Conservation (phyloP, 1,140 invertebrate genomes). For the Condylostylus longicornis region DNA sequence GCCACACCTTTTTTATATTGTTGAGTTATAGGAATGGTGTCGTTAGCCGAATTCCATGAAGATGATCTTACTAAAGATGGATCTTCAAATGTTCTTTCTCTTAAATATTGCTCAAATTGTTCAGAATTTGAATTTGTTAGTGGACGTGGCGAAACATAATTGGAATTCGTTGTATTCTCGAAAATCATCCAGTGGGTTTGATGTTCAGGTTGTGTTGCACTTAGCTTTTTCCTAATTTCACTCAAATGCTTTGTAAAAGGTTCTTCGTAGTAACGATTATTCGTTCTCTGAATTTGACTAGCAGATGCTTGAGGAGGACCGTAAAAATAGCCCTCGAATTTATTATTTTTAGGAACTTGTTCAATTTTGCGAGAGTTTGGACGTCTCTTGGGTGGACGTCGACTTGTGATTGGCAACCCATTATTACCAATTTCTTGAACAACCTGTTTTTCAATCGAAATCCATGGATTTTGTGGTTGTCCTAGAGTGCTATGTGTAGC, state of each 20-base stretch:
- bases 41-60: conserved; percentile 7
- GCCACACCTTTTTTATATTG: conserved; percentile 7
- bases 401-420: conserved; percentile 9
- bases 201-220: too few relatives aligned
- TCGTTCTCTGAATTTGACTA: conserved; percentile 7
- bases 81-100: not conserved
- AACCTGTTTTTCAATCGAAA: conserved; percentile 6
- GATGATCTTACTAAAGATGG: conserved; percentile 8
- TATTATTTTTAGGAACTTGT: conserved; percentile 1
- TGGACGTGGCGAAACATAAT: too few relatives aligned
- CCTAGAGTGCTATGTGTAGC: not conserved
- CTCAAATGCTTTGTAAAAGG: conserved; percentile 21
- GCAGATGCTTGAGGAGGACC: conserved; percentile 4
- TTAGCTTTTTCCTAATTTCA: too few relatives aligned
- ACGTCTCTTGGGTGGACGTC: conserved; percentile 11
- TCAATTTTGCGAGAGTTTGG: conserved; percentile 13
- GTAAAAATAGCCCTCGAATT: conserved; percentile 9
- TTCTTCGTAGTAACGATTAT: conserved; percentile 22
- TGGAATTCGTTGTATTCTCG: too few relatives aligned
- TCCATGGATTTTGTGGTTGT: conserved; percentile 10
- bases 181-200: too few relatives aligned
- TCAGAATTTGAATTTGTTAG: conserved; percentile 1
- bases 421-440: not conserved
- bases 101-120: not conserved
- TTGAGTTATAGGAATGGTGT: conserved; percentile 2